Evolutionary conservation across 2,888 invertebrate species (phyloP).

Genomic region (Taenaris catops): DNA sequence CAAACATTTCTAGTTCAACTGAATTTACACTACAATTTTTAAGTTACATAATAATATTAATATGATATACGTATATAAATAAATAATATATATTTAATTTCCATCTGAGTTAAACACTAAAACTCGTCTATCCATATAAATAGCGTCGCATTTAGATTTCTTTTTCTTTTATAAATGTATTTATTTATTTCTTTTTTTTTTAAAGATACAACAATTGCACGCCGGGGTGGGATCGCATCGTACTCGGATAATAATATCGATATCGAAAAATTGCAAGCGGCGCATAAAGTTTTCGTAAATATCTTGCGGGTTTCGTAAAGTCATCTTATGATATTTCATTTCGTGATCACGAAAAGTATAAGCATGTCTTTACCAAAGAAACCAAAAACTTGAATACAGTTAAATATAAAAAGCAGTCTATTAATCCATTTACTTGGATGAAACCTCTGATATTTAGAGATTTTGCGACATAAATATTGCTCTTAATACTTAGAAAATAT

Average conservation of each 20-base stretch:
- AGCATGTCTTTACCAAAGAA: not conserved
- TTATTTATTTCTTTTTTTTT: no score
- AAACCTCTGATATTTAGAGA: no score
- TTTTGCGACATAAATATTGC: no score
- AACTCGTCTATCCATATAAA: constrained; percentile 68
- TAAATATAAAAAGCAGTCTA: no score
- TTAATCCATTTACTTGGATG: no score
- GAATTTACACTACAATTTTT: constrained; percentile 61
- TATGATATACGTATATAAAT: constrained; percentile 47
- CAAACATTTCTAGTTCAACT: constrained; percentile 65
- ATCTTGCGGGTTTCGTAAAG: no score
- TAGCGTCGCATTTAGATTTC: constrained; percentile 69
- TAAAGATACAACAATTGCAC: constrained; percentile 60
- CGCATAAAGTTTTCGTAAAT: no score
- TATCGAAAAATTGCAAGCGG: constrained; percentile 1
- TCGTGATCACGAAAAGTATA: not conserved
- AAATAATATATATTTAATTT: constrained; percentile 44
- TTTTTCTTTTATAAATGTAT: constrained; percentile 30
- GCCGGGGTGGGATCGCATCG: constrained; percentile 56
- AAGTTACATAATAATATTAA: constrained; percentile 30
- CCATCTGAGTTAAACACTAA: constrained; percentile 72
- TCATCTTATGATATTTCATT: constrained; percentile 7
- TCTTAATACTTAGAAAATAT: no score
- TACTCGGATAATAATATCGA: constrained; percentile 34
- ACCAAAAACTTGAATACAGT: not conserved